Evolutionary conservation across 2,888 invertebrate genomes (phyloP), one percentile per base, ranked within the genome.

Genomic region (Morpho helenor): DNA sequence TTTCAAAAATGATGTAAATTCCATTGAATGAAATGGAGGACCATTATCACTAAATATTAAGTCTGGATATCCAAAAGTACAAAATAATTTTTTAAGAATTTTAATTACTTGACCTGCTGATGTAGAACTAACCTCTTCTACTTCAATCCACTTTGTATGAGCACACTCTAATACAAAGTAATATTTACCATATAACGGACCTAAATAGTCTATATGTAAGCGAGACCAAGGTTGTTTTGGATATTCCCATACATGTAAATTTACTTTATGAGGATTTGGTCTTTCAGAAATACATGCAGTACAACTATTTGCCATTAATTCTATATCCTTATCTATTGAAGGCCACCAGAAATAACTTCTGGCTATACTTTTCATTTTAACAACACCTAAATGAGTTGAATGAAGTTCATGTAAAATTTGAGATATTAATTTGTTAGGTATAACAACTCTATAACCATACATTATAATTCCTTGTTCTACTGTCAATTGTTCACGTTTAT

Each of bases 321-420:
- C n/a, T 49, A 52, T 45, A 23, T 52, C 52, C 3, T 44, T 44
- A 44, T 52, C 52, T 8, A 52, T 44, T 6, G 44, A 44, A 44
- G 52, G 52, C 52, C 52, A 52, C 49, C 49, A 49, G 10, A 49
- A 49, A 40, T 49, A 40, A 40, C 49, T 49, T 40, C 49, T 49
- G 10, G 52, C 52, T 8, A 44, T 44, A 3, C 44, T 44, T 44
- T 52, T 44, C 44, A 44, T 52, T 52, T 52, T 52, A 9, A 52
- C 44, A 44, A 52, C 44, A 9, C 52, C 52, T 52, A 44, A 44
- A 52, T 52, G 52, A 2, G 52, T 52, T 5, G 44, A 44, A 22
- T 52, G 52, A 9, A 52, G 44, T 9, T 44, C 22, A 9, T 22
- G 22, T 22, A 47, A 22, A 7, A 47, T 42, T 8, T 42, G 1